Percentiles rank a stretch among this genome's conserved stretches.
phyloP scores from a whole-genome alignment of 1,140 invertebrate genomes.

The Aethina tumida region DNA sequence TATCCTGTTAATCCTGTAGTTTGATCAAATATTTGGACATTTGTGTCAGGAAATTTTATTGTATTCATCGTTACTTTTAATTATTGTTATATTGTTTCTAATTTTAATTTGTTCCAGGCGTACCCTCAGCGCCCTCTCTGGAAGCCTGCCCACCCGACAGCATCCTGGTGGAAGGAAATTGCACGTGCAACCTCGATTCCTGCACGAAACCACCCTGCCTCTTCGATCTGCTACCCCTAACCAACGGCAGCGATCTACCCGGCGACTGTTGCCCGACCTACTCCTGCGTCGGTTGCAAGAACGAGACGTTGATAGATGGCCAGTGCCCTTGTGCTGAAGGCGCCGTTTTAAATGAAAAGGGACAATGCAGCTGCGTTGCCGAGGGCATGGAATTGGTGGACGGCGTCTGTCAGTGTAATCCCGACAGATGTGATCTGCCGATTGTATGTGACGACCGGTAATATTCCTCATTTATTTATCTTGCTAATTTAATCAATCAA shows the following conservation, averaged over 20 bases:
- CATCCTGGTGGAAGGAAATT: conserved; percentile 19
- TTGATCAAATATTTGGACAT: too few species aligned
- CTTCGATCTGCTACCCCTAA: conserved; percentile 13
- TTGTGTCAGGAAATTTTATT: too few species aligned
- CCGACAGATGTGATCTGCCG: conserved; percentile 23
- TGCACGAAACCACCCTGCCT: conserved; percentile 26
- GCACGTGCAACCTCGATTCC: conserved; percentile 22
- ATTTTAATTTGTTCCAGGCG: conserved; percentile 19
- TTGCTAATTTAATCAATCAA: too few species aligned
- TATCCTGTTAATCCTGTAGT: too few species aligned
- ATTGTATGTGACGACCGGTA: conserved; percentile 25
- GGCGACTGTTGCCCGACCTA: conserved; percentile 29
- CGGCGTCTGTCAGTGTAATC: conserved; percentile 27
- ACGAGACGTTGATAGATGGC: conserved; percentile 21
- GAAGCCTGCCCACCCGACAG: conserved; percentile 29
- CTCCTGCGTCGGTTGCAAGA: conserved; percentile 25
- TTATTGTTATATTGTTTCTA: too few species aligned
- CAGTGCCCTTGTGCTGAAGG: conserved; percentile 28
- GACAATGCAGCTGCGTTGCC: conserved; percentile 27
- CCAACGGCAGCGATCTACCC: conserved; percentile 18
- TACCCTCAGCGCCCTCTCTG: conserved; percentile 19
- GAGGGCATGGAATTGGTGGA: conserved; percentile 19
- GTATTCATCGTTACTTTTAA: too few species aligned
- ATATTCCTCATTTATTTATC: too few species aligned
- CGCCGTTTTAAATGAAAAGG: conserved; percentile 19